These are phyloP conservation scores for Aegotheles bennettii DNA, from an alignment of 2,113 vertebrate genomes.

Conservation along the genomic window DNA sequence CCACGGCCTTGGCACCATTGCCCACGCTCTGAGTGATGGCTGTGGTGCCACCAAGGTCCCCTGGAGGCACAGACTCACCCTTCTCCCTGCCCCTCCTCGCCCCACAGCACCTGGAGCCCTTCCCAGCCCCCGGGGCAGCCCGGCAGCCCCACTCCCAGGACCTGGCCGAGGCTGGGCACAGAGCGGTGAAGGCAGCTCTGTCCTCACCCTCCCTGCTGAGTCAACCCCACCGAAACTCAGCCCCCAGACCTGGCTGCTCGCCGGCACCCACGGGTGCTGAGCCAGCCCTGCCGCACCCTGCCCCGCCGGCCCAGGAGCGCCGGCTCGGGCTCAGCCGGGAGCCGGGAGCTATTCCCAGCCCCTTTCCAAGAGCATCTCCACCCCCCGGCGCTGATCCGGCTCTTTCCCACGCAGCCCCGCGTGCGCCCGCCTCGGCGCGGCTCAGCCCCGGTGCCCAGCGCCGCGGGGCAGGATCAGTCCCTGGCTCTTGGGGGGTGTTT, in stretches of 20 bases:
- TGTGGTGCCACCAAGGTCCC: background rate
- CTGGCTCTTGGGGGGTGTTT: background rate
- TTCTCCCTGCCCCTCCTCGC: background rate
- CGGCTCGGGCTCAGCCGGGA: background rate
- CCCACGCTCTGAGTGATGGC: accelerated
- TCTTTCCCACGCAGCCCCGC: background rate
- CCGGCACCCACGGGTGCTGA: background rate
- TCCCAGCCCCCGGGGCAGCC: background rate
- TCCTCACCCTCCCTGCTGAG: slow-evolving; percentile 14
- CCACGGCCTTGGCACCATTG: accelerated
- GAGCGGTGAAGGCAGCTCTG: background rate
- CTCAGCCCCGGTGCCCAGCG: background rate
- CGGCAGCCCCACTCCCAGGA: background rate
- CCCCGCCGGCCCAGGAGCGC: background rate
- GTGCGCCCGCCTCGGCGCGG: background rate
- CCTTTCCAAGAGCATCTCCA: background rate
- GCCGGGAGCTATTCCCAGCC: background rate
- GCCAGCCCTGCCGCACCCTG: background rate
- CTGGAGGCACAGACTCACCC: accelerated
- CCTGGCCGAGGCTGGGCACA: background rate
- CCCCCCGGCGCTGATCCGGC: background rate
- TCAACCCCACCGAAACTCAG: slow-evolving; percentile 60
- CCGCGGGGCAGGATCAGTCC: background rate
- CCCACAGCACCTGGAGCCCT: background rate
- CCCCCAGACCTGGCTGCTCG: slow-evolving; percentile 19